phyloP scores from a whole-genome alignment of 2,113 vertebrate genomes.

The Scartelaos histophorus region DNA sequence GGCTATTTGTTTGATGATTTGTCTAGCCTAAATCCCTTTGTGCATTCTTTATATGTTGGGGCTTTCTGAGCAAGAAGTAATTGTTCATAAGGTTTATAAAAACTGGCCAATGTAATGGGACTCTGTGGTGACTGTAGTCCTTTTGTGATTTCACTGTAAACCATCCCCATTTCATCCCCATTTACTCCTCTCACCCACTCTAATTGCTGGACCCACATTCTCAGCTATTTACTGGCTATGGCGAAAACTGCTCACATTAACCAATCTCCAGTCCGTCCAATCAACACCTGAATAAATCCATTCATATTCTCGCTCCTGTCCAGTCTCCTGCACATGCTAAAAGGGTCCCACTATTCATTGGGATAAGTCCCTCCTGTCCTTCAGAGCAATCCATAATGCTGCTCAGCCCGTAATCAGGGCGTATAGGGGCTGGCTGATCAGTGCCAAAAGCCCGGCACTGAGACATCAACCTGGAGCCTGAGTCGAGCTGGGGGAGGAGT shows the following conservation, averaged over 20 bases:
- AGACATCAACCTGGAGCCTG: conserved; percentile 74
- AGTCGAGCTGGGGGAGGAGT: conserved; percentile 51
- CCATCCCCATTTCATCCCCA: conserved; percentile 31
- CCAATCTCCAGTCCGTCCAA: conserved; percentile 48
- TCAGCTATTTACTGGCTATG: conserved; percentile 28
- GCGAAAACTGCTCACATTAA: conserved; percentile 42
- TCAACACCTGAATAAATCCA: conserved; percentile 54
- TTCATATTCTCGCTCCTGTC: conserved; percentile 49
- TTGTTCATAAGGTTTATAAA: background rate
- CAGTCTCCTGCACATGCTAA: conserved; percentile 23
- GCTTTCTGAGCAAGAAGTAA: background rate
- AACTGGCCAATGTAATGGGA: too few relatives aligned
- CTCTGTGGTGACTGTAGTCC: background rate
- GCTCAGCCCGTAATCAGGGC: conserved; percentile 70
- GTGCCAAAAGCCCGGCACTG: conserved; percentile 70
- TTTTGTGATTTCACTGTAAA: background rate
- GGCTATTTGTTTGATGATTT: background rate
- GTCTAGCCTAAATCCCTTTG: background rate
- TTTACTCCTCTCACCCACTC: conserved; percentile 33
- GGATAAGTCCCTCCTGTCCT: conserved; percentile 62
- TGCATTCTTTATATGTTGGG: background rate
- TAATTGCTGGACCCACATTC: conserved; percentile 39
- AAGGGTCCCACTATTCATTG: conserved; percentile 45
- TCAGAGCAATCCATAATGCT: conserved; percentile 69
- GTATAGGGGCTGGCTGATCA: conserved; percentile 70